These are phyloP conservation scores for Zapornia atra DNA, from an alignment of 2,113 vertebrate species.

Conservation along the genomic window DNA sequence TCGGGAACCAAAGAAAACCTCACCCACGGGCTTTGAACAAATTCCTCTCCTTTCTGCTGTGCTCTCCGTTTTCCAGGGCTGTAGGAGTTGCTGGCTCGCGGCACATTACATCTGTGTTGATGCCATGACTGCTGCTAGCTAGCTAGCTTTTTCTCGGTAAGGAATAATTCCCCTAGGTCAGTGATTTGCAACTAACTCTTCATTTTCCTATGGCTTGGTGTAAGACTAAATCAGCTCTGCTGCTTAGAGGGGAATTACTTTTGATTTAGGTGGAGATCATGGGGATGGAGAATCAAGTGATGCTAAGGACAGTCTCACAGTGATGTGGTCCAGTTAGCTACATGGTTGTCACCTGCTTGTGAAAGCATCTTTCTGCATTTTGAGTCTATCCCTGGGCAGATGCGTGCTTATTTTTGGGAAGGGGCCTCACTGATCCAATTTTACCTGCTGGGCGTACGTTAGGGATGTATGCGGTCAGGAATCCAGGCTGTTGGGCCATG, in stretches of 20 bases:
- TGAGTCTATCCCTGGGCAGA: neutral
- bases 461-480: neutral
- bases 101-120: neutral
- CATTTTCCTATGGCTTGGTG: neutral
- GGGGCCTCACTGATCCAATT: neutral
- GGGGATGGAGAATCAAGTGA: neutral
- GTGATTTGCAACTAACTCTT: neutral
- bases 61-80: neutral
- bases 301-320: neutral
- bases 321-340: neutral
- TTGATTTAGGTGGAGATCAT: neutral
- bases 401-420: neutral
- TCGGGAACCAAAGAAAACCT: neutral
- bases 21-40: slow-evolving; percentile 10
- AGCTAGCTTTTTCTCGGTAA: neutral
- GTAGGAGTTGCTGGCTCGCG: neutral
- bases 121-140: neutral
- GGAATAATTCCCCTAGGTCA: neutral
- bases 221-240: neutral
- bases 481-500: neutral
- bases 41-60: neutral
- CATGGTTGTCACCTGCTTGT: rapidly evolving
- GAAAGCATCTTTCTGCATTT: neutral
- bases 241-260: neutral
- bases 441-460: neutral